These are phyloP conservation scores for Tenthredo mesomela DNA, from an alignment of 2,888 invertebrate species.

Conservation along the genomic window DNA sequence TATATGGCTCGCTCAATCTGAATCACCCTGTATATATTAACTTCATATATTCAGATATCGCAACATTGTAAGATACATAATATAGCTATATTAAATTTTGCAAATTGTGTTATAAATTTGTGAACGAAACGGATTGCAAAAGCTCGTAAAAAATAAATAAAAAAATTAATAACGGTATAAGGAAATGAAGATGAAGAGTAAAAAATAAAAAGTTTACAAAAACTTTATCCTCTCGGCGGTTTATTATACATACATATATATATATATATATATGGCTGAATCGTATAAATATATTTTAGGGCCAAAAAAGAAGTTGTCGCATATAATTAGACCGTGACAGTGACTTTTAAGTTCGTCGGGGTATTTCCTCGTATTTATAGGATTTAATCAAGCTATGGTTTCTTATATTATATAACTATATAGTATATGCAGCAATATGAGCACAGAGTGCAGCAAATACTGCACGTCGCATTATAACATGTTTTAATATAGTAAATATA, in stretches of 20 bases:
- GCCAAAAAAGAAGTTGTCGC: conserved; percentile 8
- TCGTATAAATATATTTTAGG: background rate
- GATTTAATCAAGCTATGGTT: background rate
- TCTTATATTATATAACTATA: background rate
- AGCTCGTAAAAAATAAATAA: background rate
- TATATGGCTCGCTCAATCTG: too few species aligned
- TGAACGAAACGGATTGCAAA: background rate
- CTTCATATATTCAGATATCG: background rate
- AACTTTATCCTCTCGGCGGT: background rate
- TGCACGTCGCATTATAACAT: background rate
- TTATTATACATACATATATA: too few species aligned
- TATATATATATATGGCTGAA: too few species aligned
- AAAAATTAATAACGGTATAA: background rate
- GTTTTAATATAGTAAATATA: background rate
- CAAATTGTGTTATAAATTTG: background rate
- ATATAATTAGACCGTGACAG: conserved; percentile 48
- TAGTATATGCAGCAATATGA: background rate
- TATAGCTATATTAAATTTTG: background rate
- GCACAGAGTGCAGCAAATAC: background rate
- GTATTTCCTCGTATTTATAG: background rate
- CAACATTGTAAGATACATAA: background rate
- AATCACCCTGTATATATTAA: background rate
- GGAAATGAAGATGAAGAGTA: background rate
- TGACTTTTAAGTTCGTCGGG: background rate
- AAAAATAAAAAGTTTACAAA: background rate